Conservation (phyloP, 2,888 invertebrate genomes). For the Perdita meconis region DNA sequence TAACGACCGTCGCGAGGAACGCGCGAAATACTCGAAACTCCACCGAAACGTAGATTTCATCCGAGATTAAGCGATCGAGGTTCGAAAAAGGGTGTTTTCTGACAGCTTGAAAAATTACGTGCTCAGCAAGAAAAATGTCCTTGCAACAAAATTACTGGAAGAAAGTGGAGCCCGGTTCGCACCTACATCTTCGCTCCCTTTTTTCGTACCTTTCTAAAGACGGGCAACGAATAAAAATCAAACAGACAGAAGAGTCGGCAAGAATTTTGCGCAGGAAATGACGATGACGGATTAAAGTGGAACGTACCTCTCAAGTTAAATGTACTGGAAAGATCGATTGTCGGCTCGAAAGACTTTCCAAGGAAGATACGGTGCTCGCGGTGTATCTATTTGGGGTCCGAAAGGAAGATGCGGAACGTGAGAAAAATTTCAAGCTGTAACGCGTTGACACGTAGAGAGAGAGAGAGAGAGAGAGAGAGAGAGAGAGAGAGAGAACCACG, state of each 20-base stretch:
- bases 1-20: neutral
- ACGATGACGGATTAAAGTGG: conserved; percentile 9
- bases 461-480: too few species aligned
- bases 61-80: conserved; percentile 52
- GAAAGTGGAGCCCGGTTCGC: conserved; percentile 32
- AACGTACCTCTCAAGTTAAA: conserved; percentile 15
- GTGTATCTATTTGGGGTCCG: conserved; percentile 10
- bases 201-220: neutral
- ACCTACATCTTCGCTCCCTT: conserved; percentile 1
- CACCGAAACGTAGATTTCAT: neutral
- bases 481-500: conserved; percentile 60
- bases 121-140: conserved; percentile 59
- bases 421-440: conserved; percentile 53
- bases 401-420: conserved; percentile 55
- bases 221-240: neutral
- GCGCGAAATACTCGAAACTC: neutral
- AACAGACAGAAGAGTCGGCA: neutral
- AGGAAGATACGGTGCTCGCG: neutral
- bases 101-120: conserved; percentile 58
- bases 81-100: conserved; percentile 53
- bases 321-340: conserved; percentile 18
- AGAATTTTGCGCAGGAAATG: neutral
- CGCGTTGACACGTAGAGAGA: conserved; percentile 57
- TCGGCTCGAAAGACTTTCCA: conserved; percentile 16
- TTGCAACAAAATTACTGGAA: conserved; percentile 45